Evolutionary conservation across 2,888 invertebrate species (phyloP).

Genomic region (Limnephilus rhombicus): DNA sequence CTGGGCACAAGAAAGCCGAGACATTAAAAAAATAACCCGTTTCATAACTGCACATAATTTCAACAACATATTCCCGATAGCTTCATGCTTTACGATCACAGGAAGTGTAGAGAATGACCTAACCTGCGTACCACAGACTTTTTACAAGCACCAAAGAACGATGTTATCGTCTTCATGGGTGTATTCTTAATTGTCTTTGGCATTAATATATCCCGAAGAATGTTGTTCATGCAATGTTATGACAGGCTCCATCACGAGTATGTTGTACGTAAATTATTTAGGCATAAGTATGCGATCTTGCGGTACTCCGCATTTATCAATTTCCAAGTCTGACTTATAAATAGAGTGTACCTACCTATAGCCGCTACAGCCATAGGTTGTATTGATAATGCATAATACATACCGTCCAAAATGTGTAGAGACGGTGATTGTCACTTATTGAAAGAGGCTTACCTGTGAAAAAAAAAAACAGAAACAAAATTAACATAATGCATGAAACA

Average conservation of each 20-base stretch:
- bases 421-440: background rate
- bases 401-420: background rate
- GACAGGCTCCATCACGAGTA: background rate
- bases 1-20: slow-evolving; percentile 16
- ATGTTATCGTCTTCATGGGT: background rate
- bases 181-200: slow-evolving; percentile 1
- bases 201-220: background rate
- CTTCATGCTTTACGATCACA: background rate
- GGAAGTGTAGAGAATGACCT: background rate
- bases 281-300: background rate
- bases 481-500: background rate
- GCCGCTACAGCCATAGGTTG: background rate
- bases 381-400: background rate
- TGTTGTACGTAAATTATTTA: background rate
- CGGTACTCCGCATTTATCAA: background rate
- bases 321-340: background rate
- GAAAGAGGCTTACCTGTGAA: background rate
- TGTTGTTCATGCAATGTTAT: slow-evolving; percentile 1
- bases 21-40: slow-evolving; percentile 23
- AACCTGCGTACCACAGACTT: background rate
- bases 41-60: slow-evolving; percentile 29
- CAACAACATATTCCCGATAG: slow-evolving; percentile 1
- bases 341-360: background rate
- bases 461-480: background rate
- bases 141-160: background rate